Base-by-base conservation (phyloP, 2,888 invertebrate genomes). In the Xestia sexstrigata region DNA sequence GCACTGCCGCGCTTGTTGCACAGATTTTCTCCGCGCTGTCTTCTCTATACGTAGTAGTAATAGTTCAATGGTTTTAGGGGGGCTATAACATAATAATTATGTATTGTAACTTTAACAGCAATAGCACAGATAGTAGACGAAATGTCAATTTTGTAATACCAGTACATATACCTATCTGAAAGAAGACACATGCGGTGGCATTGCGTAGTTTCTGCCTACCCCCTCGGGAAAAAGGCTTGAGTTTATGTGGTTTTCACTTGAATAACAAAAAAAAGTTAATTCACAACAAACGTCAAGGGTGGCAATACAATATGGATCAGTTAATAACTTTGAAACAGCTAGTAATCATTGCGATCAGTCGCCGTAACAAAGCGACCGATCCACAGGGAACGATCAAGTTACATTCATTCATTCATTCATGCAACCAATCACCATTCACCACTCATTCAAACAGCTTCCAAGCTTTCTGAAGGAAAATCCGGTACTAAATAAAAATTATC, bases 311-410 rank as follows among this genome's bases (percentile, higher is more conserved):
- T 80, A 62, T 66, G 42, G 67, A 79, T 78, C 76, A n/a, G 73
- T 39, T 84, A 81, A 84, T 86, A 81, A 80, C 77, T 85, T 83
- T 45, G 74, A 70, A 84, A 71, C 76, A 76, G 35, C 35, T 35
- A 35, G 85, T 89, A 92, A 93, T 93, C 91, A 93, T 78, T 49
- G 79, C 69, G 83, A 63, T 77, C 89, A 92, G 82, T 82, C 84
- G 75, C 89, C 92, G 91, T 69, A 88, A 87, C 92, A 88, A 39
- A 17, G 47, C 73, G 65, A 78, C 78, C 86, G 84, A 86, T 77
- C 86, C 89, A 84, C 67, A 86, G 88, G 87, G 88, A 92, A 91
- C 83, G 86, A 76, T 81, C 78, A 71, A 67, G 77, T 80, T 87
- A 30, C 81, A 80, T 74, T 69, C 49, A 85, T 60, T 68, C 81